phyloP scores from a whole-genome alignment of 2,797 vertebrate species.

The Chelidonichthys spinosus region DNA sequence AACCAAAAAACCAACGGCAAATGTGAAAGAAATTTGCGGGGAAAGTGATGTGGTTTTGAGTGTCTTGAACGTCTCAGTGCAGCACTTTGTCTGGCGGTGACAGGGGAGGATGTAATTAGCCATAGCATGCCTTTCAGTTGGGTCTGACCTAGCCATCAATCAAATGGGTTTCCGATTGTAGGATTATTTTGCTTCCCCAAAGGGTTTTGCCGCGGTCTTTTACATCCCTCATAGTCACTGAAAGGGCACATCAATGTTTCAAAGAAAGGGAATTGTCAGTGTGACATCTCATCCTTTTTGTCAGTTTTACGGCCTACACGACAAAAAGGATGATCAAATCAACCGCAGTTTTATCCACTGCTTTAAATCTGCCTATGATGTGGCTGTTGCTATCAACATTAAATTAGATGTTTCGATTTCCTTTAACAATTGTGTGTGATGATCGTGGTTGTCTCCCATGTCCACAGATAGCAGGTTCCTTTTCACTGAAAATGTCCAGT shows the following conservation, averaged over 20 bases:
- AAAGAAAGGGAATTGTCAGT: slow-evolving; percentile 34
- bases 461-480: slow-evolving; percentile 90
- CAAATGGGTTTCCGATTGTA: slow-evolving; percentile 71
- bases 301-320: slow-evolving; percentile 7
- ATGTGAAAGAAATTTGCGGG: slow-evolving; percentile 75
- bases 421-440: slow-evolving; percentile 32
- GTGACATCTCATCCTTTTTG: slow-evolving; percentile 30
- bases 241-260: slow-evolving; percentile 51
- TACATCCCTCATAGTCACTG: slow-evolving; percentile 40
- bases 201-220: slow-evolving; percentile 51
- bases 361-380: not conserved
- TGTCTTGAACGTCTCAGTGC: slow-evolving; percentile 72
- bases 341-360: not conserved
- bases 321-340: not conserved
- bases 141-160: slow-evolving; percentile 77
- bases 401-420: slow-evolving; percentile 12
- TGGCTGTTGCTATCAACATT: not conserved
- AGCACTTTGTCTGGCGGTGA: slow-evolving; percentile 77
- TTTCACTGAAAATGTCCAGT: slow-evolving; percentile 91
- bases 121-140: slow-evolving; percentile 75
- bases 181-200: slow-evolving; percentile 69
- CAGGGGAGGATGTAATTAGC: slow-evolving; percentile 82
- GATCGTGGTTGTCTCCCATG: slow-evolving; percentile 41
- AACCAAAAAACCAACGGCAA: slow-evolving; percentile 68
- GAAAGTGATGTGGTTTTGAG: slow-evolving; percentile 72